Conservation (phyloP, 2,888 invertebrate species). For the Cantharis rustica region DNA sequence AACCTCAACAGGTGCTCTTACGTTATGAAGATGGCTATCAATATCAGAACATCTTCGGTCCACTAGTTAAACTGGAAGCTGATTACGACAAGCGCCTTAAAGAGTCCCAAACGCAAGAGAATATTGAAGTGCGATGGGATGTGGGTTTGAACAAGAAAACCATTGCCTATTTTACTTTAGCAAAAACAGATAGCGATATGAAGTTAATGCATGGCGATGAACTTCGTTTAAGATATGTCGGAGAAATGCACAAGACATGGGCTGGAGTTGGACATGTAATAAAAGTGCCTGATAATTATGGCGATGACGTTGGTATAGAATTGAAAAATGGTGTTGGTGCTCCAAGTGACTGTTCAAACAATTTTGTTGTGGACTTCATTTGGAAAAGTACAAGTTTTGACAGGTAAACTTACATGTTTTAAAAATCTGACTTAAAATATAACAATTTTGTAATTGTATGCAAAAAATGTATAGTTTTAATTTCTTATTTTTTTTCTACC, state of each 20-base stretch:
- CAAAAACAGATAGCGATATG: conserved; percentile 98
- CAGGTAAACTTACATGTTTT: conserved; percentile 60
- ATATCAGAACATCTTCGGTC: conserved; percentile 97
- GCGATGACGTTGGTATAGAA: conserved; percentile 97
- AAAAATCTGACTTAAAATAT: neutral
- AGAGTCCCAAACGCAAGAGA: conserved; percentile 97
- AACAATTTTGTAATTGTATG: too few species aligned
- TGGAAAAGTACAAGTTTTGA: conserved; percentile 99
- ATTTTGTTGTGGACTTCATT: conserved; percentile 98
- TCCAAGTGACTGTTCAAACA: conserved; percentile 91
- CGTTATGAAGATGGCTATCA: conserved; percentile 99
- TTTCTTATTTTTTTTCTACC: too few species aligned
- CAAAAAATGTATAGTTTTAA: too few species aligned
- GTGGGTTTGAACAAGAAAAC: conserved; percentile 97
- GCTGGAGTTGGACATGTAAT: conserved; percentile 98
- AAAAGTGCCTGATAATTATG: conserved; percentile 93
- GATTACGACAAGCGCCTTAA: conserved; percentile 98
- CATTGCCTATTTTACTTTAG: conserved; percentile 95
- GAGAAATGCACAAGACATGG: conserved; percentile 94
- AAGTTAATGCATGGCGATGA: conserved; percentile 99
- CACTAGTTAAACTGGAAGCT: conserved; percentile 94
- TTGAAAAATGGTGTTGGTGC: conserved; percentile 90
- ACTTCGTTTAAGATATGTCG: conserved; percentile 86
- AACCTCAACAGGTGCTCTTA: conserved; percentile 85
- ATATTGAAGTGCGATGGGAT: conserved; percentile 98